phyloP scores from a whole-genome alignment of 2,113 vertebrate genomes.

The Centropus bengalensis region DNA sequence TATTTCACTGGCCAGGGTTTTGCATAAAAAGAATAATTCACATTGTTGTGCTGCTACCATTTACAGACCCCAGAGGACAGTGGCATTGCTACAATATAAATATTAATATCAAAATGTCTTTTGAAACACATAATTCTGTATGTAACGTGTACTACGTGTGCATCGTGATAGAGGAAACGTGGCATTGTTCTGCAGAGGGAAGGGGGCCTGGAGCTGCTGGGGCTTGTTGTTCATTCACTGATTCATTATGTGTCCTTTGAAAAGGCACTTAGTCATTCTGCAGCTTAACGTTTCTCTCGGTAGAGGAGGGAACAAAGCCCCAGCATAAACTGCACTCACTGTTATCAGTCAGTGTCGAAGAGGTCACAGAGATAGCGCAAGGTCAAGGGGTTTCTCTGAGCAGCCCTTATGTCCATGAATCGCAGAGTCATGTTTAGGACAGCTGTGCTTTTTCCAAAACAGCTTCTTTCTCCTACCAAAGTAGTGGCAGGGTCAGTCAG shows the following conservation, averaged over 20 bases:
- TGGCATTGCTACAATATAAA: background rate
- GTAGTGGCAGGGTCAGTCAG: background rate
- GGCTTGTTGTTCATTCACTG: slow-evolving; percentile 37
- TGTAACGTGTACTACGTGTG: background rate
- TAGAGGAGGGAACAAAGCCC: slow-evolving; percentile 1
- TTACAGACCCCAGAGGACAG: background rate
- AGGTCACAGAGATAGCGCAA: background rate
- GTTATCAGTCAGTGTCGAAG: background rate
- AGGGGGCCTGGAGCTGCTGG: slow-evolving; percentile 16
- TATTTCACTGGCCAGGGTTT: slow-evolving; percentile 19
- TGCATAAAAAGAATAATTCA: slow-evolving; percentile 29
- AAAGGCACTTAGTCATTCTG: slow-evolving; percentile 48
- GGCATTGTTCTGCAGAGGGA: background rate
- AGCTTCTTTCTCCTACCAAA: background rate
- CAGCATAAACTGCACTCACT: background rate
- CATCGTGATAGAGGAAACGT: background rate
- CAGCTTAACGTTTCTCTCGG: background rate
- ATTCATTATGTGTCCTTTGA: slow-evolving; percentile 32
- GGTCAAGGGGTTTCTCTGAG: slow-evolving; percentile 20
- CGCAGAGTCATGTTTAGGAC: background rate
- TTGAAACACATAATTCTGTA: background rate
- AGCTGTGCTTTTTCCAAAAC: background rate
- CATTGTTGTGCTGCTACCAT: slow-evolving; percentile 33
- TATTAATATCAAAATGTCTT: slow-evolving; percentile 28
- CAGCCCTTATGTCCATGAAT: background rate